phyloP scores from a whole-genome alignment of 2,888 invertebrate genomes.

The Monochamus alternatus region DNA sequence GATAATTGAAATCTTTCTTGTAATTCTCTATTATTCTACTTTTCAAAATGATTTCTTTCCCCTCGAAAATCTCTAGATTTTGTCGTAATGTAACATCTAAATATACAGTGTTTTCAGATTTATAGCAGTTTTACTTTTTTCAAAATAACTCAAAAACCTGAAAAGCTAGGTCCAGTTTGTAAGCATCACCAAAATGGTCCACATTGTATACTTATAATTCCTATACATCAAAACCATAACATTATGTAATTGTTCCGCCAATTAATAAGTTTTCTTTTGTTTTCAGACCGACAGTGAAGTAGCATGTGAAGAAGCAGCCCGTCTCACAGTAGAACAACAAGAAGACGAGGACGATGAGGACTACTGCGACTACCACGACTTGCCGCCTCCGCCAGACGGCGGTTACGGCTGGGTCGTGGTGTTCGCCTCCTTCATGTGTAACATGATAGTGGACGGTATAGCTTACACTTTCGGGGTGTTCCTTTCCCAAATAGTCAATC shows the following conservation, averaged over 20 bases:
- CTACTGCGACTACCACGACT: slow-evolving; percentile 81
- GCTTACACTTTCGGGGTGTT: slow-evolving; percentile 99
- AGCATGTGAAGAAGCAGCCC: slow-evolving; percentile 88
- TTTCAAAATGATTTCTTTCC: too few relatives aligned
- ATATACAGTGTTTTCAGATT: too few relatives aligned
- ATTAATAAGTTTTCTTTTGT: slow-evolving; percentile 7
- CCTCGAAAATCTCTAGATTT: too few relatives aligned
- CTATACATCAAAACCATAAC: too few relatives aligned
- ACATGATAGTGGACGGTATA: slow-evolving; percentile 98
- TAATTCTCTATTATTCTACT: too few relatives aligned
- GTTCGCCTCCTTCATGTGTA: slow-evolving; percentile 96
- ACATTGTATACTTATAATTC: too few relatives aligned
- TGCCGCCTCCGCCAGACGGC: slow-evolving; percentile 91
- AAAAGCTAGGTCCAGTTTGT: too few relatives aligned
- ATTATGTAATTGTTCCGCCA: not conserved
- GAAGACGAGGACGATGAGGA: slow-evolving; percentile 78
- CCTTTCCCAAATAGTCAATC: slow-evolving; percentile 83
- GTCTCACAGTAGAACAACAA: slow-evolving; percentile 79
- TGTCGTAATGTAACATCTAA: too few relatives aligned
- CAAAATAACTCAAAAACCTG: too few relatives aligned
- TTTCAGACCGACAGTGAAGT: slow-evolving; percentile 88
- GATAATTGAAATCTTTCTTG: too few relatives aligned
- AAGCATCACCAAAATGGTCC: too few relatives aligned
- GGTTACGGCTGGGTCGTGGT: slow-evolving; percentile 97
- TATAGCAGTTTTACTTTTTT: too few relatives aligned